A percentile compares a stretch with the other conserved stretches of the same genome.
Evolutionary conservation across 2,113 vertebrate genomes (phyloP).

Genomic region (Microtus ochrogaster): DNA sequence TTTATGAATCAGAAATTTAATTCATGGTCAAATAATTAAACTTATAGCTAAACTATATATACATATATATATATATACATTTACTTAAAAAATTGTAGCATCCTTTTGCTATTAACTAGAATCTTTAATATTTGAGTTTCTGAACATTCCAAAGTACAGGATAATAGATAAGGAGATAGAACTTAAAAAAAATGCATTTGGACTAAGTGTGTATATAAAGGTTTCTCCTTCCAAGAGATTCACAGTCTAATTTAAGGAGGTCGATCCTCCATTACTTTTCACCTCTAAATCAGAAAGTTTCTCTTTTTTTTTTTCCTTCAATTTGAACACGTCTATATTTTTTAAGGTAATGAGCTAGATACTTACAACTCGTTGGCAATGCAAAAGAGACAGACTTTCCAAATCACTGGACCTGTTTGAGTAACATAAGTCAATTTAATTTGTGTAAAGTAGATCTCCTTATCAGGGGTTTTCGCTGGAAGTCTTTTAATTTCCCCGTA

Average conservation of each 20-base stretch:
- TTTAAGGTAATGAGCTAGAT: conserved; percentile 58
- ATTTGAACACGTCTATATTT: conserved; percentile 50
- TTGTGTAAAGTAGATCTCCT: conserved; percentile 70
- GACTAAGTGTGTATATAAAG: neutral
- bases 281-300: conserved; percentile 62
- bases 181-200: neutral
- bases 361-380: conserved; percentile 47
- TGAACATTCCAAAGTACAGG: conserved; percentile 4
- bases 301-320: conserved; percentile 58
- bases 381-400: conserved; percentile 64
- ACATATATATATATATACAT: no score
- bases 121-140: neutral
- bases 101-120: neutral
- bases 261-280: conserved; percentile 40
- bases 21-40: neutral
- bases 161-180: neutral
- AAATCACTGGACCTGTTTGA: conserved; percentile 56
- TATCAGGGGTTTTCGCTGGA: conserved; percentile 65
- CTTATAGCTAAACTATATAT: neutral
- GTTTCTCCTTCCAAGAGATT: conserved; percentile 42
- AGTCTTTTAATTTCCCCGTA: conserved; percentile 81
- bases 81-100: neutral
- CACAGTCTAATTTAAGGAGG: conserved; percentile 25
- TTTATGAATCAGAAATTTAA: neutral
- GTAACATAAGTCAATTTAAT: conserved; percentile 80